Evolutionary conservation across 1,140 invertebrate genomes (phyloP).

Genomic region (Nylanderia fulva): DNA sequence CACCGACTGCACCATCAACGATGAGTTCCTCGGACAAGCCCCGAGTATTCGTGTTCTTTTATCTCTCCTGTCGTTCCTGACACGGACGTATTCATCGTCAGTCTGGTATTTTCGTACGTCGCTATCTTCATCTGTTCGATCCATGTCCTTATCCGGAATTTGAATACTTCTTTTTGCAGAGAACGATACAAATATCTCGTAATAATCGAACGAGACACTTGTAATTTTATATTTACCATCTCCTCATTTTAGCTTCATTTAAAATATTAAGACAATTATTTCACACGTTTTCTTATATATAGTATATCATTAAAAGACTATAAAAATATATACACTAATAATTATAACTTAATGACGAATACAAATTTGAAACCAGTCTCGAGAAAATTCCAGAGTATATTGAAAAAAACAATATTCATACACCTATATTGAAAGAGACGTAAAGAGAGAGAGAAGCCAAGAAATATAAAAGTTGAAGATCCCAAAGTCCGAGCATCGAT

Average conservation of each 20-base stretch:
- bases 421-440: too few species aligned
- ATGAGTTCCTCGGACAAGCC: slow-evolving; percentile 49
- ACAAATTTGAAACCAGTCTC: not conserved
- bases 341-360: not conserved
- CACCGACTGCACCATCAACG: slow-evolving; percentile 30
- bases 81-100: slow-evolving; percentile 55
- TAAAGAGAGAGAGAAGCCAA: too few species aligned
- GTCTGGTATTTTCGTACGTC: slow-evolving; percentile 48
- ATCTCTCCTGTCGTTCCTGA: slow-evolving; percentile 40
- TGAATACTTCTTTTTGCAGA: slow-evolving; percentile 18
- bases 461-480: not conserved
- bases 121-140: slow-evolving; percentile 37
- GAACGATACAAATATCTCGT: not conserved
- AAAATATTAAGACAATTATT: not conserved
- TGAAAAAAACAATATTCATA: not conserved
- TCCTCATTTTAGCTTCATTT: not conserved
- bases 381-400: not conserved
- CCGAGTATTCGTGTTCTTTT: slow-evolving; percentile 54
- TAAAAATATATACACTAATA: not conserved
- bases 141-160: slow-evolving; percentile 29
- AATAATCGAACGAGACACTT: not conserved
- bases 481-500: not conserved
- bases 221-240: too few species aligned
- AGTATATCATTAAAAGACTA: not conserved
- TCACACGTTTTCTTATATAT: not conserved